Evolutionary conservation across 2,113 vertebrate species (phyloP), one percentile per base, ranked within the genome.

Genomic region (Puntigrus tetrazona): DNA sequence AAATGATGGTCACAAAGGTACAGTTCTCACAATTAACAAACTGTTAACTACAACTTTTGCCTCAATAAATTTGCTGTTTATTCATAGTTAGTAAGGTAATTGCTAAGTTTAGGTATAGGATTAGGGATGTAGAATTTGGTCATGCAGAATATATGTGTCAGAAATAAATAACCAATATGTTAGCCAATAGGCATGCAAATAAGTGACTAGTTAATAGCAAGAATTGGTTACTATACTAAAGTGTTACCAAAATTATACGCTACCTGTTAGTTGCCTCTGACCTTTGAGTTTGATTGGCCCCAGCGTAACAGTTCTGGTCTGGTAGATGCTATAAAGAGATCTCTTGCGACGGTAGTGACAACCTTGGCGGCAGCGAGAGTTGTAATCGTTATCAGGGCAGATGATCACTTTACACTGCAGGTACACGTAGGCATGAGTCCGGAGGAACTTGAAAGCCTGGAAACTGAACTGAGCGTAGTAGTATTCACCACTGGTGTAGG

Each of bases 401-500:
- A 96, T 89, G 29, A 95, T 63, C 65, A 96, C 84, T 4, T 93
- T 94, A 85, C 97, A 96, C 87, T 94, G 94, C 59, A 97, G 90
- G 81, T 95, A 96, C 76, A 96, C 93, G 0, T 89, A 86, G 4
- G 90, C 67, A 14, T 92, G 86, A 34, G 82, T 85, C n/a, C 29
- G 82, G 87, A 97, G 89, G 91, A 97, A 96, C 89, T 90, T 93
- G 91, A 97, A 98, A 87, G 95, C 88, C 0, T 67, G 92, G 83
- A 97, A 97, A 3, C 81, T 82, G 91, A 98, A 97, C 18, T 93
- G 94, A 52, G 92, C 94, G 0, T 89, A 86, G 69, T 88, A 78
- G 3, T 13, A 9, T 47, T 69, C 13, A 8, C 88, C 92, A 0
- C 86, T 88, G 14, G 57, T 75, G 76, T 94, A 94, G 5, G 87